Base-by-base conservation (phyloP, 2,797 vertebrate species). In the Nannoperca obscura region DNA sequence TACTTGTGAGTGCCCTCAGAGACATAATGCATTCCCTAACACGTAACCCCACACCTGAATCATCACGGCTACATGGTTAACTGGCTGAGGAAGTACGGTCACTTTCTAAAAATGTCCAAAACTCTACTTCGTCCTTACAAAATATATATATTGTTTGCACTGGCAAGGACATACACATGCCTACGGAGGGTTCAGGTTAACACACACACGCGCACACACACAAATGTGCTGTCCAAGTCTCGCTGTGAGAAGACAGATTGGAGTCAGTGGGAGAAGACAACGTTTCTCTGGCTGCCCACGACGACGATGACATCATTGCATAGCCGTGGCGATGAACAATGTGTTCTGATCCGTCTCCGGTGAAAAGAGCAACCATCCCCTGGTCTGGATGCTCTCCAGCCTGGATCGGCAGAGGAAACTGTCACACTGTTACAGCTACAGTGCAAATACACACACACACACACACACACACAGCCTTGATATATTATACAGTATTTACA, bases 171-270 rank as follows among this genome's bases (percentile, higher is more conserved):
- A 53, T 52, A 67, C 15, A 44, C 57, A 75, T 14, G 14, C 32
- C 52, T 32, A 40, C 47, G 52, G 14, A 61, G 7, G 5, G 8
- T n/a, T 14, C n/a, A 58, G 32, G 42, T 40, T 14, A 24, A 34
- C 14, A 58, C 58, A 82, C 70, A 60, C 13, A 69, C 34, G 70
- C 15, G 60, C 57, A 76, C 36, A 65, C 32, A 69, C 30, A 60
- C 1, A 1, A 4, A 38, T 5, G 32, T 19, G 14, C 9, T 15
- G 36, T 60, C 80, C 74, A 67, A 60, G 75, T 67, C 57, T 49
- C 19, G 5, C 76, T 68, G 81, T 9, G 58, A 71, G 77, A 14
- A 59, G 71, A 87, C 91, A 88, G 89, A 89, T 86, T 89, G 87
- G 54, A 71, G 54, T 80, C 79, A 54, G 73, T 46, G 66, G 80